Percentiles rank a stretch among this genome's conserved stretches.
Conservation (phyloP, 2,797 vertebrate genomes). For the Oryzias dopingdopingensis region DNA sequence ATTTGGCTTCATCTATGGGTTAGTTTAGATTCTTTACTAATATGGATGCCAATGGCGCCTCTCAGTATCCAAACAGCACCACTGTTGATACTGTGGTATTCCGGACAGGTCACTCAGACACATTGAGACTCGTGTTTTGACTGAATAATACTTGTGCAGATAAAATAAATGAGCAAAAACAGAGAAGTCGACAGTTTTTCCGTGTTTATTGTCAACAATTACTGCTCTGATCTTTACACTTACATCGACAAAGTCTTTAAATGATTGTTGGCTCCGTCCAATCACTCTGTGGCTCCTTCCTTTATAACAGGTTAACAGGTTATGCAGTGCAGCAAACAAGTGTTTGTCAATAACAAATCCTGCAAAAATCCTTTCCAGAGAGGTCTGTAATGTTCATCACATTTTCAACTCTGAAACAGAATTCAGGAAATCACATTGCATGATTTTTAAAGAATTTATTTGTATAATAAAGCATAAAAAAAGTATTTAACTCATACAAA, state of each 20-base stretch:
- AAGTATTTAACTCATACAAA: too few relatives aligned
- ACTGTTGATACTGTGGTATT: conserved; percentile 49
- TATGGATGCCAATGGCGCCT: conserved; percentile 25
- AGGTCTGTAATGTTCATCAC: too few relatives aligned
- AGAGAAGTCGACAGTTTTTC: conserved; percentile 52
- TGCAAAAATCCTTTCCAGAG: too few relatives aligned
- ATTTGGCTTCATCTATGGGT: conserved; percentile 44
- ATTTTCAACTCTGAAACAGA: too few relatives aligned
- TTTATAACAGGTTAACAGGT: conserved; percentile 2
- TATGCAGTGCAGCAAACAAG: too few relatives aligned
- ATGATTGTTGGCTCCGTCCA: conserved; percentile 36
- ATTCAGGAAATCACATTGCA: too few relatives aligned
- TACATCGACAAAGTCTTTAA: conserved; percentile 54
- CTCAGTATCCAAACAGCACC: conserved; percentile 37
- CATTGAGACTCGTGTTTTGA: conserved; percentile 62
- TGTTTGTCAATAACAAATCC: too few relatives aligned
- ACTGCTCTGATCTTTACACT: conserved; percentile 60
- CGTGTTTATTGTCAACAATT: conserved; percentile 48
- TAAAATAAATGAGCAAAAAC: conserved; percentile 56
- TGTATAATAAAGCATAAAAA: too few relatives aligned
- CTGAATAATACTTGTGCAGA: conserved; percentile 56
- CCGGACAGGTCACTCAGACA: conserved; percentile 42
- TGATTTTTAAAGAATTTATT: too few relatives aligned
- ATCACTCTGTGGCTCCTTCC: conserved; percentile 23
- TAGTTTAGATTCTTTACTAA: neutral